Base-by-base conservation (phyloP, 2,797 vertebrate genomes). In the Vespertilio murinus region DNA sequence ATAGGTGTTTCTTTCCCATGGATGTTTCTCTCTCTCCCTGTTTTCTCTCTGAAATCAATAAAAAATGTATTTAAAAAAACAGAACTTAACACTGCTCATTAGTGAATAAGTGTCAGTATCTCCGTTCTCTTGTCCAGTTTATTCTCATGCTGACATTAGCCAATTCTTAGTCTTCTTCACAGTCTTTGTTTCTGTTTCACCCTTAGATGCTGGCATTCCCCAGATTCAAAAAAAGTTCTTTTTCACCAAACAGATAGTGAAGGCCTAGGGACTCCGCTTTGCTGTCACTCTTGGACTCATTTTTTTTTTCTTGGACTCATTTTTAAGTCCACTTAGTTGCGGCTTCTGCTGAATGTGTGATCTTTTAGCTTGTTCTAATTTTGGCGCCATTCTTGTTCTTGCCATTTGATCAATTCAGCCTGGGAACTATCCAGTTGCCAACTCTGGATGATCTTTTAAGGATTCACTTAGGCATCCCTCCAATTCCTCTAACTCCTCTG, bases 361-460 rank as follows among this genome's bases (percentile, higher is more conserved):
- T 61, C 80, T 8, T 93, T 75, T 70, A 49, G 45, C 54, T 94
- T 70, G 61, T 74, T 78, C 69, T n/a, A 13, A 13, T 52, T 82
- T 56, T 56, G 9, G 10, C 30, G 49, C 38, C 69, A 59, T 64
- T 78, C 77, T 86, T 84, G 84, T 38, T 95, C 93, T 71, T 96
- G 74, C 82, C 91, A 92, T 90, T 28, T 90, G 61, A 86, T 69
- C 84, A 94, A 64, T 40, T 75, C 30, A 70, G 84, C 33, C 78
- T 93, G 73, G 88, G 69, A 94, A 94, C 33, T 35, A 73, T 25
- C 25, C 38, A 11, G 42, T 45, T 96, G 93, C 71, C 47, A 88
- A 78, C 20, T 47, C 14, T 38, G 30, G 30, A 54, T 54, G 12
- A 83, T 88, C 52, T 90, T 92, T 78, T 80, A 94, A 73, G 67